These are phyloP conservation scores for Ispidina picta DNA, from an alignment of 2,797 vertebrate species.

Conservation along the genomic window DNA sequence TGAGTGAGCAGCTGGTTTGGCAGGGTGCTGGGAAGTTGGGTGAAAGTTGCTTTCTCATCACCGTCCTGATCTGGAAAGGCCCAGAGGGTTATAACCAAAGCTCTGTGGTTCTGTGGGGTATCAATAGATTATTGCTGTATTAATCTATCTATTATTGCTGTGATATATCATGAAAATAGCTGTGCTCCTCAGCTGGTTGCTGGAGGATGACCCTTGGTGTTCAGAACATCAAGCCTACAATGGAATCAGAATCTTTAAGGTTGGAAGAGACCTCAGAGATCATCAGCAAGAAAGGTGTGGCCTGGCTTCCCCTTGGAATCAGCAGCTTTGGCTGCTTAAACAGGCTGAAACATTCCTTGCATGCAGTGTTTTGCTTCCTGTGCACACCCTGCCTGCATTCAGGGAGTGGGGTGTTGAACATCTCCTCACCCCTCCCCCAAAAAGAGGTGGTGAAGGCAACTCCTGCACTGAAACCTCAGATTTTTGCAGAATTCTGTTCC, in stretches of 20 bases:
- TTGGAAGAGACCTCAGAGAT: too few relatives aligned
- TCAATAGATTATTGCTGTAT: neutral
- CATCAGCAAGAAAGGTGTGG: too few relatives aligned
- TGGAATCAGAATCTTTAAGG: neutral
- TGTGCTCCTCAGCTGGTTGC: neutral
- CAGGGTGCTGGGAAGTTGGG: neutral
- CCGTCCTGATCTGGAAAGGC: neutral
- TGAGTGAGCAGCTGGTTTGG: neutral
- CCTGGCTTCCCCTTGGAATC: neutral
- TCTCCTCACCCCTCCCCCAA: neutral
- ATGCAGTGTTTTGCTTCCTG: neutral
- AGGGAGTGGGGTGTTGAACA: neutral
- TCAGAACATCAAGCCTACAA: neutral
- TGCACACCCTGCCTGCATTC: fast-evolving
- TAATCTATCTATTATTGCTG: too few relatives aligned
- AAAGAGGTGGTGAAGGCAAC: neutral
- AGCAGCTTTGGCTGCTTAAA: fast-evolving
- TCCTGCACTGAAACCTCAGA: neutral
- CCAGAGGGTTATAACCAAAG: neutral
- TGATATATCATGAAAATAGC: neutral
- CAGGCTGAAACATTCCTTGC: neutral
- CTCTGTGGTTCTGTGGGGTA: neutral
- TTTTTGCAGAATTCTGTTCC: neutral
- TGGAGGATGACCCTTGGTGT: neutral
- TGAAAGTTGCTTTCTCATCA: neutral